A percentile compares a stretch with the other conserved stretches of the same genome.
These are phyloP conservation scores for Pelosia muscerda DNA, from an alignment of 2,888 invertebrate genomes.

Conservation along the genomic window DNA sequence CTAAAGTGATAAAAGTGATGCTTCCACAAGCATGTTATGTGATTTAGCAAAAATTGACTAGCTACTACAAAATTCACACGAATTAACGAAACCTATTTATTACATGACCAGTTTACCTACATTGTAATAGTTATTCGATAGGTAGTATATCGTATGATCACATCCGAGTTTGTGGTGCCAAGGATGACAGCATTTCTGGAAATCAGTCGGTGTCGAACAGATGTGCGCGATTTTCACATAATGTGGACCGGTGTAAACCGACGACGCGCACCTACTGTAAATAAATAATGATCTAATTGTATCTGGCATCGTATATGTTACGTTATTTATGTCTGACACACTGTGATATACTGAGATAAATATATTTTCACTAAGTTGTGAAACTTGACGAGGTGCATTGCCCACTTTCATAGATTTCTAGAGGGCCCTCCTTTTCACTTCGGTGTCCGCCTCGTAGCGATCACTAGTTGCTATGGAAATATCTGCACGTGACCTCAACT, in stretches of 20 bases:
- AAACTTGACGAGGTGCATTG: constrained; percentile 51
- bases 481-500: constrained; percentile 56
- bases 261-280: constrained; percentile 73
- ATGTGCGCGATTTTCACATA: constrained; percentile 67
- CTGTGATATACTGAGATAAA: constrained; percentile 22
- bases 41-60: background rate
- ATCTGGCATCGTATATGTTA: constrained; percentile 60
- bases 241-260: constrained; percentile 57
- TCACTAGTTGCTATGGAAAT: constrained; percentile 64
- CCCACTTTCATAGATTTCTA: constrained; percentile 80
- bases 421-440: constrained; percentile 74
- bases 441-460: constrained; percentile 58
- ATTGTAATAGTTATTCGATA: constrained; percentile 34
- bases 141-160: constrained; percentile 55
- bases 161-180: constrained; percentile 69
- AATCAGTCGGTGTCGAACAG: constrained; percentile 64
- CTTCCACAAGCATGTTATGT: constrained; percentile 14
- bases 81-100: background rate
- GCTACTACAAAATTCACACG: background rate
- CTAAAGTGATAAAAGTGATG: constrained; percentile 42
- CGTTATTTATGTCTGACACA: constrained; percentile 78
- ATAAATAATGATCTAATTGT: constrained; percentile 86
- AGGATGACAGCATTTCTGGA: constrained; percentile 70
- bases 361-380: constrained; percentile 44
- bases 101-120: background rate